These are phyloP conservation scores for Andinoacara biseriatus DNA, from an alignment of 2,113 vertebrate genomes.

Conservation along the genomic window DNA sequence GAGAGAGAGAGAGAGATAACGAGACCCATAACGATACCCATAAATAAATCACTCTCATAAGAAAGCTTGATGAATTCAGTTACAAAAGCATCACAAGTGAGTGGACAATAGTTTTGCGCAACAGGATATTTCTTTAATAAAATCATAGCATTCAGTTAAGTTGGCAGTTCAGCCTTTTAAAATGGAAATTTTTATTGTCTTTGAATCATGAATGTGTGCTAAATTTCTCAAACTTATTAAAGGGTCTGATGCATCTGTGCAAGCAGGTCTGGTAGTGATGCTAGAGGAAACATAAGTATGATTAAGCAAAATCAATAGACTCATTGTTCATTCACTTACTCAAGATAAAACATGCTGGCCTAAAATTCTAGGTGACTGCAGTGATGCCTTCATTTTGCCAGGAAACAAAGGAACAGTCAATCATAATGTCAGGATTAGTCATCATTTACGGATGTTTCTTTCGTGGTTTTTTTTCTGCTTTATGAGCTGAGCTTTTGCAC, in stretches of 20 bases:
- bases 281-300: background rate
- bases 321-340: background rate
- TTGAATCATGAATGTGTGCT: background rate
- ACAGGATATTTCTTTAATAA: background rate
- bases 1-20: too few relatives aligned
- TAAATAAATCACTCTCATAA: conserved; percentile 26
- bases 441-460: background rate
- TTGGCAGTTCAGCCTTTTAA: background rate
- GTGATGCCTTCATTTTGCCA: background rate
- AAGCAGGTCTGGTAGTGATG: background rate
- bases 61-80: background rate
- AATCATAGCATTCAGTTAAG: background rate
- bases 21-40: too few relatives aligned
- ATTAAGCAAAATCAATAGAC: background rate
- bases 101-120: background rate
- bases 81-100: background rate
- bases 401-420: background rate
- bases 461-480: background rate
- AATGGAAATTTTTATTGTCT: background rate
- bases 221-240: background rate
- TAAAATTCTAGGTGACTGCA: background rate
- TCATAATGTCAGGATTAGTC: too few relatives aligned
- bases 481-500: background rate
- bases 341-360: too few relatives aligned
- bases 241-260: background rate